These are phyloP conservation scores for Lagria hirta DNA, from an alignment of 2,888 invertebrate species.

Conservation along the genomic window DNA sequence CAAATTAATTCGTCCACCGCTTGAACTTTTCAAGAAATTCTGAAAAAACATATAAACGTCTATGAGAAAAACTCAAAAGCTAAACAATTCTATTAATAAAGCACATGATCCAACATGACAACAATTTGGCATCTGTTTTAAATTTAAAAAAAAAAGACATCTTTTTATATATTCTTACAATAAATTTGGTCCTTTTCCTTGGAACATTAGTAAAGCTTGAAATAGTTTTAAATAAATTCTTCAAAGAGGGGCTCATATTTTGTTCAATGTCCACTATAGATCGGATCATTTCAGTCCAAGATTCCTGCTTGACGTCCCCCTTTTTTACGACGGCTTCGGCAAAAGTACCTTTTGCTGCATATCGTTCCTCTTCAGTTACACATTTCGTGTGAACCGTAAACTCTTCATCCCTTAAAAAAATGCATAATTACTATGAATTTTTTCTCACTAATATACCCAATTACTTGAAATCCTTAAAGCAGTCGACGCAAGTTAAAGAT, in stretches of 20 bases:
- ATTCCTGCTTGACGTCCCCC: conserved; percentile 83
- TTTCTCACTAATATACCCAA: conserved; percentile 18
- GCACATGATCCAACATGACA: not conserved
- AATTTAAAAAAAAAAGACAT: conserved; percentile 1
- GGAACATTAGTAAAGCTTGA: conserved; percentile 77
- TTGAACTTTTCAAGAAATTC: conserved; percentile 69
- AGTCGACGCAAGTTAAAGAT: conserved; percentile 89
- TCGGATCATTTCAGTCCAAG: conserved; percentile 76
- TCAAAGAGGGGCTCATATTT: conserved; percentile 60
- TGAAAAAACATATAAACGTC: conserved; percentile 35
- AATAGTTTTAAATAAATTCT: conserved; percentile 66
- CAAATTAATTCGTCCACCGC: conserved; percentile 60
- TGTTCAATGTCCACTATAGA: conserved; percentile 62
- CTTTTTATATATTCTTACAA: conserved; percentile 45
- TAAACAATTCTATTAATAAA: not conserved
- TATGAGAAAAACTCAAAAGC: too few species aligned
- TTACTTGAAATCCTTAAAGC: conserved; percentile 85
- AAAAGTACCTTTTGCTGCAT: conserved; percentile 79
- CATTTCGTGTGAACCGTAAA: conserved; percentile 82
- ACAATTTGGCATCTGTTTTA: too few species aligned
- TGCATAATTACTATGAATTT: conserved; percentile 1
- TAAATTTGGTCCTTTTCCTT: conserved; percentile 80
- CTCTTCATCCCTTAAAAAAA: conserved; percentile 66
- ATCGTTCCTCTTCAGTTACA: conserved; percentile 82
- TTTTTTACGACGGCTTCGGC: conserved; percentile 72